Evolutionary conservation across 2,113 vertebrate species (phyloP), one percentile per base, ranked within the genome.

Genomic region (Myotis lucifugus): DNA sequence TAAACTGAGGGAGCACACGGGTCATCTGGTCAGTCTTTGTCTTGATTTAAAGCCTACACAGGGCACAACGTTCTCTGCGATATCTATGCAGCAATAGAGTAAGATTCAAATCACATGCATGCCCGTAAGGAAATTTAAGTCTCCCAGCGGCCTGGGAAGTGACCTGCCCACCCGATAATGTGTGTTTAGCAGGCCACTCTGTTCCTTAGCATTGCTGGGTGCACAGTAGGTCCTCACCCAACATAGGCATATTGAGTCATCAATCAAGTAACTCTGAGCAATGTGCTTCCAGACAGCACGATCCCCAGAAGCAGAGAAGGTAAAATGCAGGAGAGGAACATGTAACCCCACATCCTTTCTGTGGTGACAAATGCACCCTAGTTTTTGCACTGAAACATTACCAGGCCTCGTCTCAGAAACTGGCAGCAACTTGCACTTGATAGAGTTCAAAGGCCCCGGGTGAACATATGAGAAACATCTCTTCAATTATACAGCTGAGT

Each of bases 291-390:
- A 10, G 37, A 50, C 3, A 23, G 4, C 8, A 23, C 3, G 4
- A 14, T 50, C 3, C 50, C 34, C 37, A 88, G 37, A 79, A 79
- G 50, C 23, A n/a, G 11, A 54, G 21, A 21, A 64, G 29, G 14
- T 15, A 34, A 98, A 97, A 77, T 6, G 15, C 14, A n/a, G 29
- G 32, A 70, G 52, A 82, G 25, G 50, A 64, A 91, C 88, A 50
- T 5, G 19, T n/a, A 87, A 78, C 4, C 40, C 10, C 34, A 10
- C 32, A 23, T 78, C 72, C 79, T n/a, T 76, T 90, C 85, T 34
- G 23, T 32, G 27, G 34, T 56, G n/a, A 74, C 79, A 74, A 73
- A 64, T 56, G 27, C 37, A 81, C 50, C 54, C 77, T 25, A 19
- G 23, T 34, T 64, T 94, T 69, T 48, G 27, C 90, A 91, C 69